Evolutionary conservation across 2,797 vertebrate species (phyloP).

Genomic region (Sebastiscus tertius): DNA sequence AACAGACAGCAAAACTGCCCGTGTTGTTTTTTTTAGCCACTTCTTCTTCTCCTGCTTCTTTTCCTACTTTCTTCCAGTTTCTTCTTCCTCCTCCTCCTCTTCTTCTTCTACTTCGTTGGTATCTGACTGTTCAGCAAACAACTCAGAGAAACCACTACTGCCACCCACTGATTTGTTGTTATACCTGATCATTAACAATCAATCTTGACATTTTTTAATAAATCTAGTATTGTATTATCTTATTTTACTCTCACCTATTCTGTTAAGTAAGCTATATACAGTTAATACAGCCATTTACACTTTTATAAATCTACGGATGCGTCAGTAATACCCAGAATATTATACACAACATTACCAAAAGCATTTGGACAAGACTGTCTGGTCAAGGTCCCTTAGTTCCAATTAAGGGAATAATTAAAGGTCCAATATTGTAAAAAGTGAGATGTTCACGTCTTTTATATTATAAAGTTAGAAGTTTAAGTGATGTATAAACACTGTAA

Average conservation of each 20-base stretch:
- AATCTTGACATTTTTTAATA: background rate
- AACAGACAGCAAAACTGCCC: slow-evolving; percentile 62
- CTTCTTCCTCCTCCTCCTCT: slow-evolving; percentile 19
- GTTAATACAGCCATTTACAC: fast-evolving
- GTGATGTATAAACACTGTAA: too few species aligned
- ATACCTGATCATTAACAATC: background rate
- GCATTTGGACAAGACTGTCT: background rate
- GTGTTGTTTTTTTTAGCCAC: slow-evolving; percentile 61
- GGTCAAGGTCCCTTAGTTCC: background rate
- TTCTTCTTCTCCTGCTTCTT: slow-evolving; percentile 49
- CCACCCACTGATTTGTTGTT: slow-evolving; percentile 34
- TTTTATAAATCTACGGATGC: background rate
- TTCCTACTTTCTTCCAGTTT: slow-evolving; percentile 28
- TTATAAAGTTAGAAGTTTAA: too few species aligned
- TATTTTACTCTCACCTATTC: background rate
- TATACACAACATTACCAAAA: background rate
- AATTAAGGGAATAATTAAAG: background rate
- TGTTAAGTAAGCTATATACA: background rate
- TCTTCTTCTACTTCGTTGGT: slow-evolving; percentile 18
- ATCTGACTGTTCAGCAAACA: background rate
- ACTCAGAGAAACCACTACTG: background rate
- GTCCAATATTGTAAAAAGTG: too few species aligned
- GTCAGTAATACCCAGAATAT: background rate
- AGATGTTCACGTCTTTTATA: too few species aligned
- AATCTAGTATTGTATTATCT: background rate